Conservation (phyloP, 1,140 invertebrate genomes). For the Nilaparvata lugens region DNA sequence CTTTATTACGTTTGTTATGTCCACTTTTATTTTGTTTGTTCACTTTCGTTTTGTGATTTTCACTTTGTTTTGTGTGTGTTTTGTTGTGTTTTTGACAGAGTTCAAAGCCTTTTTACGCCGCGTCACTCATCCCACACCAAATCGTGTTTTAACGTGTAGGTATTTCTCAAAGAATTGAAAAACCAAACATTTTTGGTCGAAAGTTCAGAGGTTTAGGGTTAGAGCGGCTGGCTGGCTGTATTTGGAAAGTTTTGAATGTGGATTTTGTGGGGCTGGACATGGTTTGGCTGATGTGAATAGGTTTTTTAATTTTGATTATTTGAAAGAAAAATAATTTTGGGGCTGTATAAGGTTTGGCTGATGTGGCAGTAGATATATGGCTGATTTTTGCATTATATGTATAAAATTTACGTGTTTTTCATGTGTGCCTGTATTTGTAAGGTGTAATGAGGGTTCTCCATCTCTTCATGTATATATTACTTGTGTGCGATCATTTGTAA, state of each 20-base stretch:
- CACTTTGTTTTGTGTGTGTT: neutral
- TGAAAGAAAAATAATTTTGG: too few relatives aligned
- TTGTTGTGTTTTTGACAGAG: constrained; percentile 13
- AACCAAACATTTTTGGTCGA: neutral
- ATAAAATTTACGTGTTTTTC: neutral
- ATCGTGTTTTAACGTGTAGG: constrained; percentile 16
- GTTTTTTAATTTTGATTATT: too few relatives aligned
- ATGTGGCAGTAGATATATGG: too few relatives aligned
- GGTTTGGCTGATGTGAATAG: too few relatives aligned
- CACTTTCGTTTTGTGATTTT: too few relatives aligned
- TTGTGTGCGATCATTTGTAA: too few relatives aligned
- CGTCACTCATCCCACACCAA: neutral
- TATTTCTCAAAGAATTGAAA: neutral
- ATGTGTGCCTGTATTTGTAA: neutral
- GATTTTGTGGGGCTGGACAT: neutral
- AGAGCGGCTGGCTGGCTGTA: neutral
- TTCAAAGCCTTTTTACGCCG: constrained; percentile 16
- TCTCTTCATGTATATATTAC: neutral
- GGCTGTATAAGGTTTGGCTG: too few relatives aligned
- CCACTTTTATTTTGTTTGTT: too few relatives aligned
- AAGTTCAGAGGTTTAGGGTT: too few relatives aligned
- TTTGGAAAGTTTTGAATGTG: neutral
- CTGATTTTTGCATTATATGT: neutral
- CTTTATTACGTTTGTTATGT: too few relatives aligned
- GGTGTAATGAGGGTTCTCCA: neutral